Conservation (phyloP, 2,888 invertebrate species). For the Zootermopsis nevadensis region DNA sequence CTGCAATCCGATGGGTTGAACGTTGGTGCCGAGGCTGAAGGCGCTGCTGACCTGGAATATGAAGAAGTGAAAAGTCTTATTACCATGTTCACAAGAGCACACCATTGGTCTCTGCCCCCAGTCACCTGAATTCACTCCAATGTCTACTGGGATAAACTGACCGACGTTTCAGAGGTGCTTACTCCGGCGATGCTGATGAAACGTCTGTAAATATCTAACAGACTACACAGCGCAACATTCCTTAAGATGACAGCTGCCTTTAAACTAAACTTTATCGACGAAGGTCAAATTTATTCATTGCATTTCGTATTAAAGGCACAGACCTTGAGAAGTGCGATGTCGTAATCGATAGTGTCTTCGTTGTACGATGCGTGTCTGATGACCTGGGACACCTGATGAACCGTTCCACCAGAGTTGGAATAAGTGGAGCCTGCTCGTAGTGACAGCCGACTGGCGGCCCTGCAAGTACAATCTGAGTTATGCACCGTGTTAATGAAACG, state of each 20-base stretch:
- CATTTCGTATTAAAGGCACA: not conserved
- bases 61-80: not conserved
- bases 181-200: no score
- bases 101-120: no score
- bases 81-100: no score
- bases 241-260: no score
- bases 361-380: conserved; percentile 60
- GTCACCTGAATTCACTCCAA: no score
- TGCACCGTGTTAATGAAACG: no score
- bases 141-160: not conserved
- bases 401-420: conserved; percentile 54
- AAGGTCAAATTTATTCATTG: not conserved
- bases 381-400: conserved; percentile 56
- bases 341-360: conserved; percentile 62
- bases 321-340: conserved; percentile 63
- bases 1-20: conserved; percentile 61
- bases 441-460: no score
- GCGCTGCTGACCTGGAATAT: conserved; percentile 48
- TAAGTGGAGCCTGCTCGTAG: conserved; percentile 53
- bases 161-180: no score
- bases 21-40: conserved; percentile 60
- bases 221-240: no score
- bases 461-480: no score
- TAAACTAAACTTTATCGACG: no score
- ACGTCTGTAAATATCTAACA: no score